Conservation (phyloP, 2,888 invertebrate genomes). For the Pecten maximus region DNA sequence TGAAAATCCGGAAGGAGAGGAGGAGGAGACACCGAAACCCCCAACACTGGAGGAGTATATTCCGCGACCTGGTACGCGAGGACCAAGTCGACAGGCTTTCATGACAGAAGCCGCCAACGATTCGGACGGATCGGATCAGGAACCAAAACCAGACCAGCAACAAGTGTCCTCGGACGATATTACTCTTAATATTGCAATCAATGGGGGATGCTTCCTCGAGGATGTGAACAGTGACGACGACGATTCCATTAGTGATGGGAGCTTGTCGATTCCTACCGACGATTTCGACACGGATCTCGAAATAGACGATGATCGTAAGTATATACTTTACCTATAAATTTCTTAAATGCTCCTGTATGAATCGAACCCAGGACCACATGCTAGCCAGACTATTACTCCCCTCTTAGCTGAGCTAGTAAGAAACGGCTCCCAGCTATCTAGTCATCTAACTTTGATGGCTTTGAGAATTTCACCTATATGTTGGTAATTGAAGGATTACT, state of each 20-base stretch:
- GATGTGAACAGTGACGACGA: slow-evolving; percentile 50
- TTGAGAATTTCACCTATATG: too few species aligned
- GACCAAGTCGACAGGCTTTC: neutral
- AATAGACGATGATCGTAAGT: slow-evolving; percentile 72
- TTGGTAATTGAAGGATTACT: too few species aligned
- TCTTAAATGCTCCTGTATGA: neutral
- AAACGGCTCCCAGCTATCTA: too few species aligned
- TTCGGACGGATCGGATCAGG: neutral
- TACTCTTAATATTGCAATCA: slow-evolving; percentile 39
- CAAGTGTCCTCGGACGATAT: slow-evolving; percentile 40
- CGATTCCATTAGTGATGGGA: slow-evolving; percentile 60
- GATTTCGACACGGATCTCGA: slow-evolving; percentile 78
- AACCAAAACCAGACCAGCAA: neutral
- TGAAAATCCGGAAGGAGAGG: slow-evolving; percentile 52
- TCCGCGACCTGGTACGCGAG: slow-evolving; percentile 28
- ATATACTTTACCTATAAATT: neutral
- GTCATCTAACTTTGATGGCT: too few species aligned
- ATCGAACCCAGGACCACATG: too few species aligned
- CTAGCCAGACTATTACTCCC: too few species aligned
- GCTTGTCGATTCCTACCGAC: slow-evolving; percentile 59
- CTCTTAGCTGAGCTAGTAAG: too few species aligned
- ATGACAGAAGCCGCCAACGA: slow-evolving; percentile 27
- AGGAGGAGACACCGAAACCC: slow-evolving; percentile 37
- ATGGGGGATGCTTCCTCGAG: slow-evolving; percentile 44
- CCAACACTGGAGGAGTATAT: slow-evolving; percentile 51